Conservation (phyloP, 2,888 invertebrate genomes). For the Yponomeuta malinellus region DNA sequence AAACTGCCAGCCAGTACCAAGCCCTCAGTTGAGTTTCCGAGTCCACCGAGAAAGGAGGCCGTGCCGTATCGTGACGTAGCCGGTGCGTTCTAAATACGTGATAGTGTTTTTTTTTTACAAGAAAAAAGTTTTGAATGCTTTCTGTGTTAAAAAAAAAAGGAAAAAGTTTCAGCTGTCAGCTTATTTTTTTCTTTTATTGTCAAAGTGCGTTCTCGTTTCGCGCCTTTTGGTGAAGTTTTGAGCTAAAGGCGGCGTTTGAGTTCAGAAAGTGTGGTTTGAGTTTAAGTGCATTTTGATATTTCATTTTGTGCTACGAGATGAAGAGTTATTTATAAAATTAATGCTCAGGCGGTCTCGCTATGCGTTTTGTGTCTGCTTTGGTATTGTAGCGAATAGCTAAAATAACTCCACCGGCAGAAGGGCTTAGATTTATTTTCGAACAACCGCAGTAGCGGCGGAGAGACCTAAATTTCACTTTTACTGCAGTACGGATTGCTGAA, state of each 20-base stretch:
- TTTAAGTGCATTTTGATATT: constrained; percentile 15
- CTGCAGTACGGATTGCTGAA: constrained; percentile 10
- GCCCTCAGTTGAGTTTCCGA: constrained; percentile 2
- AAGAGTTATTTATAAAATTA: constrained; percentile 22
- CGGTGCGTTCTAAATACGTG: constrained; percentile 44
- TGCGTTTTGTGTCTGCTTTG: constrained; percentile 50
- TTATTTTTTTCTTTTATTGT: not conserved
- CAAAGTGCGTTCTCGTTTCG: not conserved
- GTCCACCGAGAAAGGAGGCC: not conserved
- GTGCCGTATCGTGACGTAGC: constrained; percentile 28
- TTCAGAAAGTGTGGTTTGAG: not conserved
- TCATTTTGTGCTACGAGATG: constrained; percentile 5
- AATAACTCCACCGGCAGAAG: constrained; percentile 61
- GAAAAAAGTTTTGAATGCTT: constrained; percentile 30
- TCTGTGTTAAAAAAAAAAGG: constrained; percentile 15
- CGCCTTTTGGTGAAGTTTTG: constrained; percentile 7
- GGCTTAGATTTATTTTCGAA: constrained; percentile 50
- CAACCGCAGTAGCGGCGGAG: constrained; percentile 33
- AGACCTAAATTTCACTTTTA: constrained; percentile 32
- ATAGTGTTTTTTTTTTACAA: constrained; percentile 23
- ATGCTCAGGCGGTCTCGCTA: constrained; percentile 17
- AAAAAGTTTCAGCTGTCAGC: not conserved
- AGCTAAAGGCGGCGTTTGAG: constrained; percentile 3
- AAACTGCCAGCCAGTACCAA: not conserved
- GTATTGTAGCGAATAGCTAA: constrained; percentile 52